These are phyloP conservation scores for Polydrusus cervinus DNA, from an alignment of 2,888 invertebrate species.

Conservation along the genomic window DNA sequence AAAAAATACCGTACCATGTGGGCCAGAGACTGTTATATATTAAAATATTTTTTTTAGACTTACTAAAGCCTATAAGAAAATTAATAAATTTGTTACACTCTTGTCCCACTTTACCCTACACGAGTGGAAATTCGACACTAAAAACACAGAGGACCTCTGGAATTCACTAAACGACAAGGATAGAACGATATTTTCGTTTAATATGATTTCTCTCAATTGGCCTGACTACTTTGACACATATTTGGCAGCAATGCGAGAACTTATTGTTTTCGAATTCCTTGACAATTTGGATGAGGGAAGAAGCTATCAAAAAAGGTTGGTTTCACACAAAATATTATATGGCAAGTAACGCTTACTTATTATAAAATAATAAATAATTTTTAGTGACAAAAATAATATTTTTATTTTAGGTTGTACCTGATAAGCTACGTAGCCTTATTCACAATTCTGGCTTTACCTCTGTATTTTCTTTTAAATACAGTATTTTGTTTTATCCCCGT, in stretches of 20 bases:
- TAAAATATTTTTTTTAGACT: constrained; percentile 38
- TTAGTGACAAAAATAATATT: too few relatives aligned
- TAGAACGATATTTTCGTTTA: constrained; percentile 47
- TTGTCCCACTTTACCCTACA: constrained; percentile 41
- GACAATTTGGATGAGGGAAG: constrained; percentile 44
- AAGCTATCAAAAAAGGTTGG: constrained; percentile 17
- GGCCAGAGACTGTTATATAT: too few relatives aligned
- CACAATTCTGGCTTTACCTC: background rate
- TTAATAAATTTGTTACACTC: constrained; percentile 23
- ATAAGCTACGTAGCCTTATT: background rate
- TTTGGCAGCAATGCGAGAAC: constrained; percentile 33
- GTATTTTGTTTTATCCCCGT: constrained; percentile 40
- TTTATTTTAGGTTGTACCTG: constrained; percentile 25
- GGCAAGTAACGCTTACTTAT: too few relatives aligned
- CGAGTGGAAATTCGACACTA: constrained; percentile 35
- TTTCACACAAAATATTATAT: too few relatives aligned
- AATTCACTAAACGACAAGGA: constrained; percentile 35
- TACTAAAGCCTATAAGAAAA: constrained; percentile 37
- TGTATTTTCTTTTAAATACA: constrained; percentile 35
- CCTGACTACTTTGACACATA: constrained; percentile 42
- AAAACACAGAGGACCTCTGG: constrained; percentile 39
- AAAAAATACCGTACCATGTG: too few relatives aligned
- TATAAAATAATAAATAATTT: too few relatives aligned
- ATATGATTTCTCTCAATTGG: constrained; percentile 45
- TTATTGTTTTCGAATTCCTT: constrained; percentile 30